Evolutionary conservation across 2,797 vertebrate species (phyloP), one percentile per base, ranked within the genome.

Genomic region (Picus viridis): DNA sequence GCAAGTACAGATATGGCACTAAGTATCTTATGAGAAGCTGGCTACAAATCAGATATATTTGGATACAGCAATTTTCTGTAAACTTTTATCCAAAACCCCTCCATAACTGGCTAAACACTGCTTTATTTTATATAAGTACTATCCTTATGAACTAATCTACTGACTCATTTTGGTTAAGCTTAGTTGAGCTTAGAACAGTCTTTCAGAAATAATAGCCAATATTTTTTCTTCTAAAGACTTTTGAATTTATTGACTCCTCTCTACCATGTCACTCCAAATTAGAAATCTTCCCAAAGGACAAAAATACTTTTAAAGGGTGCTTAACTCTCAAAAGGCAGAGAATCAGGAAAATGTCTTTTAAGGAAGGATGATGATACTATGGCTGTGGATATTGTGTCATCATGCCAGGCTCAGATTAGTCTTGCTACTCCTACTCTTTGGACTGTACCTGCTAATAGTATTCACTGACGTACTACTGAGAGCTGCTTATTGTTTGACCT

Each of bases 231-330:
- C 76, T 88, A 85, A 86, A 90, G 64, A 91, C 70, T 91, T 89
- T 78, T 72, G 88, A 93, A 93, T 64, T 84, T 87, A 92, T 70
- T 91, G 85, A 94, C 92, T 96, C 86, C 96, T 93, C 97, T 92
- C 71, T 84, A 75, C 69, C 41, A 45, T 0, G 11, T 71, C 95
- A 87, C 57, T 83, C 59, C 76, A 95, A 83, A 93, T 91, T 59
- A 67, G 22, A 86, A 80, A 88, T 10, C 63, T 18, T 63, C 17
- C 26, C 67, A 89, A 12, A 39, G 80, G 54, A 90, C 83, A 85
- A 53, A 74, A 45, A 39, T 39, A 39, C 41, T 91, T 96, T 91
- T 29, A 74, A 89, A 95, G 92, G 83, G 73, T 32, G 15, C 49
- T 86, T 87, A 91, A 93, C 88, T 95, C 72, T 75, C 68, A 86